A percentile compares a stretch with the other conserved stretches of the same genome.
These are phyloP conservation scores for Valencia hispanica DNA, from an alignment of 2,797 vertebrate genomes.

Conservation along the genomic window DNA sequence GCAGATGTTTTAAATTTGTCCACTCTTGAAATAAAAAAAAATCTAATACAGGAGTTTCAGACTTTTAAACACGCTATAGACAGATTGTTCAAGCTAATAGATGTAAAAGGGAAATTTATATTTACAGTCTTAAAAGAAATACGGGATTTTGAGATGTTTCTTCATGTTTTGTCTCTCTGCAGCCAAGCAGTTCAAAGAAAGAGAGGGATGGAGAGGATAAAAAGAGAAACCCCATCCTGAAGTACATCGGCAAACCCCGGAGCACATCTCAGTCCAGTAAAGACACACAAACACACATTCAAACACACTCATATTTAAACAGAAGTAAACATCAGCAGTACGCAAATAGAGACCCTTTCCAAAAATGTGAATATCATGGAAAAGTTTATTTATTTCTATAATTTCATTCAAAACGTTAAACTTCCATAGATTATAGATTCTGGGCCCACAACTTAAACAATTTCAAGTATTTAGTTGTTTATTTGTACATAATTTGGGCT, in stretches of 20 bases:
- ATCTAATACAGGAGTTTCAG: background rate
- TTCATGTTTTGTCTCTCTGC: conserved; percentile 8
- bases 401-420: too few species aligned
- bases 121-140: background rate
- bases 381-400: too few species aligned
- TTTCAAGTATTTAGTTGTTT: too few species aligned
- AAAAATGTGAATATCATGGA: too few species aligned
- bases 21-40: background rate
- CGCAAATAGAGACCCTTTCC: background rate
- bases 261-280: conserved; percentile 90
- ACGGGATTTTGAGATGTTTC: background rate
- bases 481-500: too few species aligned
- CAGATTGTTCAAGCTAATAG: background rate
- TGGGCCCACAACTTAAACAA: too few species aligned
- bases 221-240: conserved; percentile 93
- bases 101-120: background rate
- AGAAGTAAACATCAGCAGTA: too few species aligned
- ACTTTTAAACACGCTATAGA: too few species aligned
- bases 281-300: conserved; percentile 23
- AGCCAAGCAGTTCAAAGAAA: conserved; percentile 74
- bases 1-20: background rate
- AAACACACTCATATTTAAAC: too few species aligned
- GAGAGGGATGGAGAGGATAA: conserved; percentile 91
- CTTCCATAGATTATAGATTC: too few species aligned
- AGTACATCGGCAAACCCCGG: conserved; percentile 93